A percentile compares a stretch with the other conserved stretches of the same genome.
Conservation (phyloP, 2,113 vertebrate genomes). For the Callipepla squamata region DNA sequence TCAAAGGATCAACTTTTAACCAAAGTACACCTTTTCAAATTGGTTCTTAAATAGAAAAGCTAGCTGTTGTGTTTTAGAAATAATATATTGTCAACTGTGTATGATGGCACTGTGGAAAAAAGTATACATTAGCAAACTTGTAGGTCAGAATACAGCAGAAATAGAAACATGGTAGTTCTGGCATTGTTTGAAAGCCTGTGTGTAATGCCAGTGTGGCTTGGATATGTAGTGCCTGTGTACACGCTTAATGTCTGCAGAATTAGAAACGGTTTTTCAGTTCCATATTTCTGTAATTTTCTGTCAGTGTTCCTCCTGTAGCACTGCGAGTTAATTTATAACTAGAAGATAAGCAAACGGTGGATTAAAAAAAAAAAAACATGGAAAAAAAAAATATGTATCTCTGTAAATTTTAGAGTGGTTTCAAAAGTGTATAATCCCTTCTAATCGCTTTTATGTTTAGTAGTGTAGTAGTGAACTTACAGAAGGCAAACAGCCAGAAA, state of each 20-base stretch:
- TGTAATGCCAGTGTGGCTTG: not conserved
- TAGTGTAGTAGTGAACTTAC: too few species aligned
- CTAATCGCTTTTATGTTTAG: not conserved
- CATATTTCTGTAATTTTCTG: not conserved
- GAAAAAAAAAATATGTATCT: not conserved
- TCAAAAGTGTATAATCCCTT: not conserved
- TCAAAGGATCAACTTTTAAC: not conserved
- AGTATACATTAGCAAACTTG: not conserved
- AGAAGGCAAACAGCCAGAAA: not conserved
- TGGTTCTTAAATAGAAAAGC: not conserved
- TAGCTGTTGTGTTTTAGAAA: not conserved
- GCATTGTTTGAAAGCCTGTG: not conserved
- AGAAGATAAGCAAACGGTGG: not conserved
- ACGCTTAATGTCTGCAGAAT: not conserved
- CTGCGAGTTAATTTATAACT: not conserved
- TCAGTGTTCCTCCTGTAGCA: not conserved
- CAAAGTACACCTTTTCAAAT: not conserved
- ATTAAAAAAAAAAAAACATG: too few species aligned
- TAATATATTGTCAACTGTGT: not conserved
- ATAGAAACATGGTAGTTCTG: not conserved
- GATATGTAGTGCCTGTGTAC: fast-evolving
- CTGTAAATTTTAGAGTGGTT: not conserved
- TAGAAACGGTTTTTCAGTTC: not conserved
- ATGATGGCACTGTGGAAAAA: not conserved
- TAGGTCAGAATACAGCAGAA: not conserved